phyloP scores from a whole-genome alignment of 2,888 invertebrate genomes.

The Pemphredon lugubris region DNA sequence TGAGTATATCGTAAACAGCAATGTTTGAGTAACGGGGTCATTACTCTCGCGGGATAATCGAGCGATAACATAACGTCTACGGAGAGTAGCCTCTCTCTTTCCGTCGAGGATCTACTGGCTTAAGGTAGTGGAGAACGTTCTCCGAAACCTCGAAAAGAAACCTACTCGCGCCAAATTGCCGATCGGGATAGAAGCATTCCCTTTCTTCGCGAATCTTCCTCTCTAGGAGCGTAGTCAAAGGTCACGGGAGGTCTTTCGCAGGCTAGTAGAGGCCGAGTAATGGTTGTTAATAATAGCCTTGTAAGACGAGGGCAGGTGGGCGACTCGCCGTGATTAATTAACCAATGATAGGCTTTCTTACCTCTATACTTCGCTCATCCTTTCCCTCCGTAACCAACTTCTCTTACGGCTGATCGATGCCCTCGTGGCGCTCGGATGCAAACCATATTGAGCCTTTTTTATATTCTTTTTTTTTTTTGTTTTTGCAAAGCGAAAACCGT shows the following conservation, averaged over 20 bases:
- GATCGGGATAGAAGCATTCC: neutral
- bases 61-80: constrained; percentile 48
- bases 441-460: too few relatives aligned
- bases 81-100: constrained; percentile 11
- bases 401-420: constrained; percentile 37
- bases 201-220: constrained; percentile 1
- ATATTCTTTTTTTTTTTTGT: too few relatives aligned
- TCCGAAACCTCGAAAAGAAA: constrained; percentile 7
- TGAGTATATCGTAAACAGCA: constrained; percentile 54
- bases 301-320: constrained; percentile 67
- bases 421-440: too few relatives aligned
- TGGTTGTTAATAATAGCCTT: constrained; percentile 70
- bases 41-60: constrained; percentile 58
- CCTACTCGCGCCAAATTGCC: constrained; percentile 16
- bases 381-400: constrained; percentile 15
- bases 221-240: constrained; percentile 50
- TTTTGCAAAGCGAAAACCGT: too few relatives aligned
- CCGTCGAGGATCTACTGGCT: too few relatives aligned
- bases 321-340: constrained; percentile 71
- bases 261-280: constrained; percentile 58
- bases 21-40: constrained; percentile 58
- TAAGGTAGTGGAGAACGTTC: neutral
- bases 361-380: constrained; percentile 11
- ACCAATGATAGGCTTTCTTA: constrained; percentile 67
- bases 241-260: constrained; percentile 52